Conservation (phyloP, 2,888 invertebrate genomes). For the Stegophylla sp. region DNA sequence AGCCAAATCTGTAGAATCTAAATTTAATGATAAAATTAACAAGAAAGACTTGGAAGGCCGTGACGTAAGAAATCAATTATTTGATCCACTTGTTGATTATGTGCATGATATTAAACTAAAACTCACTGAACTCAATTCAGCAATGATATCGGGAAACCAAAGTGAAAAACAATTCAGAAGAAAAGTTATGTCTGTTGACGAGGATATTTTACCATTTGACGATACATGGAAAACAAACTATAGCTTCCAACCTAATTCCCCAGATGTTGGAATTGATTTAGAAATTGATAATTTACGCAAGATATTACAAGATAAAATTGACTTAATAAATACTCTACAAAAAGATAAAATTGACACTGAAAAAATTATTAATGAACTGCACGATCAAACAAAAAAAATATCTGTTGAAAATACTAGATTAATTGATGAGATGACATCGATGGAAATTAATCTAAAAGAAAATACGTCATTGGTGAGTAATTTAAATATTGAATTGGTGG, state of each 20-base stretch:
- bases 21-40: constrained; percentile 18
- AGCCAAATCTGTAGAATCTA: constrained; percentile 17
- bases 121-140: constrained; percentile 53
- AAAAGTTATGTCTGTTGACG: constrained; percentile 35
- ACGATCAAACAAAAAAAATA: constrained; percentile 19
- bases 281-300: constrained; percentile 44
- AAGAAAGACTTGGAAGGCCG: background rate
- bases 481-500: constrained; percentile 26
- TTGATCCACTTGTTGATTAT: constrained; percentile 45
- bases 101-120: constrained; percentile 56
- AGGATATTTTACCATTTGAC: constrained; percentile 27
- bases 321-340: constrained; percentile 20
- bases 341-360: constrained; percentile 15
- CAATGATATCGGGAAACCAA: constrained; percentile 49
- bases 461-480: constrained; percentile 1
- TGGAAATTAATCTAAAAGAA: constrained; percentile 45
- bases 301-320: constrained; percentile 23
- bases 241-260: background rate
- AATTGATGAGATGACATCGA: background rate
- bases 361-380: constrained; percentile 16
- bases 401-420: constrained; percentile 21
- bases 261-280: constrained; percentile 10
- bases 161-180: constrained; percentile 40
- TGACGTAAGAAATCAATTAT: constrained; percentile 39
- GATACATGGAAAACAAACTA: background rate